Evolutionary conservation across 1,140 invertebrate genomes (phyloP), one percentile per base, ranked within the genome.

Genomic region (Cydia pomonella): DNA sequence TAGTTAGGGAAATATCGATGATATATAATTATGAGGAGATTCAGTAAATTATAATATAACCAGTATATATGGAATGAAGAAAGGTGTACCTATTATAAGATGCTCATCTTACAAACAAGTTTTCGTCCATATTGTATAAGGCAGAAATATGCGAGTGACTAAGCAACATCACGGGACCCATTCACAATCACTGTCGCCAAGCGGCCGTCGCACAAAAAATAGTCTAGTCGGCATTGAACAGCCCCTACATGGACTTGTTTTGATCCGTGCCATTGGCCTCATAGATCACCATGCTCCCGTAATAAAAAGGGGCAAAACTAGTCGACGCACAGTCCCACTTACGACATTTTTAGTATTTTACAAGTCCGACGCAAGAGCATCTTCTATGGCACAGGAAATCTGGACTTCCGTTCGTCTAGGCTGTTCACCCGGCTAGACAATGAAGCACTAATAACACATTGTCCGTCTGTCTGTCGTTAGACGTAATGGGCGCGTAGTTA

Each of bases 321-420:
- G 16, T 21, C 29, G 0, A 27, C 4, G 4, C 9, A 69, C 29
- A n/a, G 7, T 69, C 5, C 7, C 64, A 41, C 12, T 69, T 69
- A 18, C n/a, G 64, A 59, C 53, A 18, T 59, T 59, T 59, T 59
- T 4, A 3, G 0, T 21, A 9, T 23, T 23, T 9, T 12, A 23
- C 18, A 10, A 23, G 6, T 6, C 72, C 23, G 44, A 66, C 59
- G 66, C 71, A 66, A 75, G 38, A 66, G 53, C 53, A 59, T 73
- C 81, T 73, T 47, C 81, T 84, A 84, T 81, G 82, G 81, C 77
- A 85, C 86, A 87, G 89, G 89, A 91, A 86, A 88, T 87, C 87
- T 87, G 66, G 76, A 86, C 89, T 90, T 89, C 90, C 88, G 87
- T 18, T 79, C 82, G 86, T 86, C 87, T 91, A 86, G 82, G 84